These are phyloP conservation scores for Ceratitis capitata DNA, from an alignment of 1,140 invertebrate genomes.

Conservation along the genomic window DNA sequence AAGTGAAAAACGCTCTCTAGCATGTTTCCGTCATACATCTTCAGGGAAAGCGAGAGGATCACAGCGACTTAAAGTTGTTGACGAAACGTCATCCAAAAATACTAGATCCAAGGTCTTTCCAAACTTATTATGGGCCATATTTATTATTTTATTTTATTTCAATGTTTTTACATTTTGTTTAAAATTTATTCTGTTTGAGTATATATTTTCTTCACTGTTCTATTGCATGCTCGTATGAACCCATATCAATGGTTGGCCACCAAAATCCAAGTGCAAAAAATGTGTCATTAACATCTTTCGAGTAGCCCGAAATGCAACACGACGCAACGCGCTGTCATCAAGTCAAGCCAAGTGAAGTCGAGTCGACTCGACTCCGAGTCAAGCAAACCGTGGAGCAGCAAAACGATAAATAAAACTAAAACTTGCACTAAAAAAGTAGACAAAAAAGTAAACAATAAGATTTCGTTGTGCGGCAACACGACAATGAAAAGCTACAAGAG, in stretches of 20 bases:
- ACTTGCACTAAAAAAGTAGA: neutral
- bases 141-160: too few relatives aligned
- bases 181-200: too few relatives aligned
- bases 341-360: neutral
- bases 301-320: conserved; percentile 26
- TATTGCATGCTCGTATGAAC: neutral
- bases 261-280: conserved; percentile 15
- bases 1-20: too few relatives aligned
- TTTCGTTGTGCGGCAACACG: neutral
- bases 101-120: too few relatives aligned
- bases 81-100: too few relatives aligned
- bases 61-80: too few relatives aligned
- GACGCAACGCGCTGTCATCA: neutral
- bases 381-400: neutral
- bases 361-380: neutral
- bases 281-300: conserved; percentile 32
- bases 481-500: neutral
- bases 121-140: too few relatives aligned
- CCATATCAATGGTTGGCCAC: neutral
- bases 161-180: too few relatives aligned
- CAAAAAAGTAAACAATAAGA: neutral
- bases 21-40: too few relatives aligned
- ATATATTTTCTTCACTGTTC: too few relatives aligned
- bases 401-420: neutral
- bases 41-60: too few relatives aligned